Evolutionary conservation across 2,113 vertebrate genomes (phyloP), one percentile per base, ranked within the genome.

Genomic region (Pedetes capensis): DNA sequence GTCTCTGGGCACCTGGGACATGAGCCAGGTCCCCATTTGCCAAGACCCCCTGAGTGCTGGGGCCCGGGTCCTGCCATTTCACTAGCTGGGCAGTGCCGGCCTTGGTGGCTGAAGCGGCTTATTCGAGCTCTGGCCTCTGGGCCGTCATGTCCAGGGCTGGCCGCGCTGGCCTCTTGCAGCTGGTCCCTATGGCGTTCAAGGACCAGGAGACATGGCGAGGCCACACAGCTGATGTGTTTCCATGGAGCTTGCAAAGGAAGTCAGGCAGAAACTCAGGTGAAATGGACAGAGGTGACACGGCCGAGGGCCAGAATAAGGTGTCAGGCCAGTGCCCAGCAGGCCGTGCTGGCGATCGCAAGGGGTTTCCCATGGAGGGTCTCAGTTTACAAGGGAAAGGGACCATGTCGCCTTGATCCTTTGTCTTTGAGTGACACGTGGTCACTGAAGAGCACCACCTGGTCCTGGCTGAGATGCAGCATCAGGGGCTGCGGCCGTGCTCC

Each of bases 161-260:
- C 79, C 10, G n/a, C n/a, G 9, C 27, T 27, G 32, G 44, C 32
- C 11, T 29, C 17, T 37, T 8, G 29, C 23, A 4, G 22, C 20
- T n/a, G 0, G 1, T 9, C 4, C 3, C 6, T 1, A 0, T 59
- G 8, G 29, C 25, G 1, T n/a, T 47, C 1, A 0, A 10, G 6
- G 78, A 17, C 47, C 8, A 29, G 81, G 76, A 71, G n/a, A 4
- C 49, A 6, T 83, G 2, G 10, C 27, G 12, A 57, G 25, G 6
- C 18, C 83, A 22, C 37, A 4, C 8, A 11, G 34, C 64, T n/a
- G 20, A 16, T 23, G 23, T 44, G 37, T n/a, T 74, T 44, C 57
- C 17, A 10, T 72, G 42, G 32, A 4, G 32, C 17, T 68, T 42
- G 74, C 59, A n/a, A 10, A 59, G 55, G 32, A 6, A 42, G 22